These are phyloP conservation scores for Erythrolamprus reginae DNA, from an alignment of 2,113 vertebrate species.

Conservation along the genomic window DNA sequence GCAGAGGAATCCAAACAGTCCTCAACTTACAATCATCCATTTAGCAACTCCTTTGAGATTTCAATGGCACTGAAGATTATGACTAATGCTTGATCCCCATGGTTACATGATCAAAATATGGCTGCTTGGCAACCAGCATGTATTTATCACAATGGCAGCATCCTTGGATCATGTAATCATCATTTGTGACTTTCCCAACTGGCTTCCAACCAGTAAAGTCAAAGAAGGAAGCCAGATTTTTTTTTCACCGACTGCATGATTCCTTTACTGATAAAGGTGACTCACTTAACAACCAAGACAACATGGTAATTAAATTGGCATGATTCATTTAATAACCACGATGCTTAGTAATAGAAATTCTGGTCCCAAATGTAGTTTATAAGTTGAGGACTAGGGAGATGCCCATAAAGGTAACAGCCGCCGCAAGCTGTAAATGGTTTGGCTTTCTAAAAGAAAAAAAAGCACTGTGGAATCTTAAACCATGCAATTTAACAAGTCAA, in stretches of 20 bases:
- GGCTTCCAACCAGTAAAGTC: background rate
- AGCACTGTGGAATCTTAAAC: conserved; percentile 36
- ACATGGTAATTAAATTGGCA: background rate
- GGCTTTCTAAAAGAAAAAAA: background rate
- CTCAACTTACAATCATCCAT: background rate
- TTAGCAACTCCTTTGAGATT: background rate
- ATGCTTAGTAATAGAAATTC: background rate
- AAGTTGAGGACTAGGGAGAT: background rate
- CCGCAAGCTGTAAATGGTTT: background rate
- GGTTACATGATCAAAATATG: background rate
- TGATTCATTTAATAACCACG: background rate
- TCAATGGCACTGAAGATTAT: background rate
- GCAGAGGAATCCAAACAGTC: background rate
- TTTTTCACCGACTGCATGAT: background rate
- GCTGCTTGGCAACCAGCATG: background rate
- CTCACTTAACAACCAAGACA: background rate
- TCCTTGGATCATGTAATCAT: background rate
- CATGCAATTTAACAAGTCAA: background rate
- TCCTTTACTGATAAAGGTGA: background rate
- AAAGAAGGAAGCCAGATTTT: background rate
- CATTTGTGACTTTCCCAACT: background rate
- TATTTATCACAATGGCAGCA: background rate
- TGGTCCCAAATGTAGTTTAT: background rate
- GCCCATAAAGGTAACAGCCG: background rate
- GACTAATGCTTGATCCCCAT: background rate